Evolutionary conservation across 2,888 invertebrate species (phyloP).

Genomic region (Caenorhabditis sinica): DNA sequence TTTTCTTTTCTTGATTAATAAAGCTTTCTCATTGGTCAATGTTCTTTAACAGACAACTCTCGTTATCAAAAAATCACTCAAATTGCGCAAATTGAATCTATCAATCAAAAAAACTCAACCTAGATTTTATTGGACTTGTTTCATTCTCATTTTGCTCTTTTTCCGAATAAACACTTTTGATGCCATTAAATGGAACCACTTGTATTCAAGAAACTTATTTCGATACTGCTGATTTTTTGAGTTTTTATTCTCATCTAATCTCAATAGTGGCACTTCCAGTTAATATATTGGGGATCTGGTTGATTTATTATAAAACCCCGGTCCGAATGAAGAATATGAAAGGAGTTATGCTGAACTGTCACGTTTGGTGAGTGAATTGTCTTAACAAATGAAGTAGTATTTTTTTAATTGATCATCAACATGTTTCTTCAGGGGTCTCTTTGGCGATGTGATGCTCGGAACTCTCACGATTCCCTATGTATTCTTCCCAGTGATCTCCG

Average conservation of each 20-base stretch:
- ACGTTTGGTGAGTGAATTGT: constrained; percentile 26
- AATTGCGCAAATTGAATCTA: constrained; percentile 28
- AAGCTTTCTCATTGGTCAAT: constrained; percentile 30
- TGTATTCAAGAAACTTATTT: constrained; percentile 31
- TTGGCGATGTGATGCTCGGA: constrained; percentile 57
- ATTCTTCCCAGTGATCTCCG: constrained; percentile 54
- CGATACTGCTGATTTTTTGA: constrained; percentile 41
- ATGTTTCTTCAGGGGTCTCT: constrained; percentile 43
- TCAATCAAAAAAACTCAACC: constrained; percentile 12
- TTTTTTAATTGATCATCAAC: too few relatives aligned
- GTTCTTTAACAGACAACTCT: constrained; percentile 16
- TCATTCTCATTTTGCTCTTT: constrained; percentile 15
- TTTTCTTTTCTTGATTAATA: constrained; percentile 23
- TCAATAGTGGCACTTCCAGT: constrained; percentile 51
- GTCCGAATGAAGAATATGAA: constrained; percentile 63
- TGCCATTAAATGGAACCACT: constrained; percentile 8
- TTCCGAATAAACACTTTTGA: background rate
- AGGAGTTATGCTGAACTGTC: constrained; percentile 50
- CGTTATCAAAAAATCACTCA: constrained; percentile 9
- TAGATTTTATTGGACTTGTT: constrained; percentile 6
- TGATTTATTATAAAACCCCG: constrained; percentile 54
- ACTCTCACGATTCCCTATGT: constrained; percentile 57
- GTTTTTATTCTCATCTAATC: constrained; percentile 42
- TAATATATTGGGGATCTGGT: constrained; percentile 47
- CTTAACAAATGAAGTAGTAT: too few relatives aligned